Base-by-base conservation (phyloP, 2,888 invertebrate genomes). In the Arenicola marina region DNA sequence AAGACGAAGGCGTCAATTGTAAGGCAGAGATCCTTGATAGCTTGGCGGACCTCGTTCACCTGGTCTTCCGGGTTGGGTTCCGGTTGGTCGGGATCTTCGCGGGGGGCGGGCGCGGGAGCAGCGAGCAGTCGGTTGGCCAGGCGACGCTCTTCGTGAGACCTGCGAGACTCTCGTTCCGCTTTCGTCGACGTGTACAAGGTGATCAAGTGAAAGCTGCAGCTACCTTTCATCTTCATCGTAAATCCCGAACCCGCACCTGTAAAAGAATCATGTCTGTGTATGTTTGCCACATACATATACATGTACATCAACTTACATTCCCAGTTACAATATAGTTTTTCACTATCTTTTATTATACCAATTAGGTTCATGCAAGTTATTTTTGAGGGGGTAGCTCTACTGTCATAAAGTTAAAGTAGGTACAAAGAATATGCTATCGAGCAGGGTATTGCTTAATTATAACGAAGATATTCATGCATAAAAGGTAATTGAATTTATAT, bases 1-100 rank as follows among this genome's bases (percentile, higher is more conserved):
- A 77, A 81, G n/a, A 81, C 70, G 58, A 80, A 77, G 1, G 74
- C 81, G 72, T 80, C 79, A 11, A 80, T 66, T 15, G 76, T 75
- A 31, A 72, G 72, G 67, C 79, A 80, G 43, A 80, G 73, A 61
- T 78, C 77, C 67, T 74, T 71, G 4, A 81, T 73, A 1, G 73
- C 73, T 38, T 75, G 73, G 24, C 72, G 72, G 18, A 80, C 69
- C 45, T 78, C 76, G 56, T 71, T 75, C 33, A 54, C 56, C n/a
- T 38, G 57, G 21, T 51, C 58, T 31, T 61, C 61, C 15, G n/a
- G 2, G 4, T 33, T 31, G n/a, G 21, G 58, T 21, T 48, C 57
- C 51, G 45, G 61, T 2, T 28, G 26, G 21, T 43, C 38, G 18
- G 38, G 26, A 18, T 4, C 44, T 32, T 7, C 28, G 46, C 33